Conservation (phyloP, 2,113 vertebrate genomes). For the Cyphomyrus plagiostoma region DNA sequence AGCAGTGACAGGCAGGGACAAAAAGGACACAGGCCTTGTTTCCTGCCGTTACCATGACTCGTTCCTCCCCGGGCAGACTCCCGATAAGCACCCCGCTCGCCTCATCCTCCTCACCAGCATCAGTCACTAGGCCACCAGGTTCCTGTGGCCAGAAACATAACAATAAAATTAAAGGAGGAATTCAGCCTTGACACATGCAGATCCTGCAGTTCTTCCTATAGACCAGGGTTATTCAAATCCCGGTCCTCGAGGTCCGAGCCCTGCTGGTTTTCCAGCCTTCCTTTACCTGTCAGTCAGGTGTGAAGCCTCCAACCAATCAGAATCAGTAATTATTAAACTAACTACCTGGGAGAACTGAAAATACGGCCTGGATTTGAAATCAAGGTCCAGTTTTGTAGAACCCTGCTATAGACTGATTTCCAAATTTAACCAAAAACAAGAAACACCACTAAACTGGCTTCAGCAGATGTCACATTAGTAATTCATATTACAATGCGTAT, state of each 20-base stretch:
- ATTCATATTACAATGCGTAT: not conserved
- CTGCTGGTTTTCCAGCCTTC: no score
- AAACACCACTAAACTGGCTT: not conserved
- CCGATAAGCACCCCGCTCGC: constrained; percentile 61
- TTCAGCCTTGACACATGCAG: not conserved
- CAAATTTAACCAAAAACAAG: not conserved
- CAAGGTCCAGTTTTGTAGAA: no score
- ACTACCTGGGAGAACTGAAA: no score
- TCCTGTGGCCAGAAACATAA: constrained; percentile 48
- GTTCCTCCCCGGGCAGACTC: constrained; percentile 63
- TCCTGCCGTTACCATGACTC: not conserved
- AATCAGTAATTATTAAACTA: no score
- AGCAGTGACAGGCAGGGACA: not conserved
- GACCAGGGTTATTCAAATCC: no score
- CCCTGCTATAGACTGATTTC: not conserved
- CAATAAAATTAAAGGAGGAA: not conserved
- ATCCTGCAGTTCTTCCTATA: not conserved
- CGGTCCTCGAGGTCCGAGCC: no score
- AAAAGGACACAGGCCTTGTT: not conserved
- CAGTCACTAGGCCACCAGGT: constrained; percentile 69
- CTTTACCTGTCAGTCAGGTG: no score
- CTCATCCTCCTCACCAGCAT: constrained; percentile 69
- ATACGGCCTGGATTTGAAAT: no score
- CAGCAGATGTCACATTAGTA: not conserved
- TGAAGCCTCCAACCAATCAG: no score